phyloP scores from a whole-genome alignment of 2,888 invertebrate genomes.

The Proisotoma minuta region DNA sequence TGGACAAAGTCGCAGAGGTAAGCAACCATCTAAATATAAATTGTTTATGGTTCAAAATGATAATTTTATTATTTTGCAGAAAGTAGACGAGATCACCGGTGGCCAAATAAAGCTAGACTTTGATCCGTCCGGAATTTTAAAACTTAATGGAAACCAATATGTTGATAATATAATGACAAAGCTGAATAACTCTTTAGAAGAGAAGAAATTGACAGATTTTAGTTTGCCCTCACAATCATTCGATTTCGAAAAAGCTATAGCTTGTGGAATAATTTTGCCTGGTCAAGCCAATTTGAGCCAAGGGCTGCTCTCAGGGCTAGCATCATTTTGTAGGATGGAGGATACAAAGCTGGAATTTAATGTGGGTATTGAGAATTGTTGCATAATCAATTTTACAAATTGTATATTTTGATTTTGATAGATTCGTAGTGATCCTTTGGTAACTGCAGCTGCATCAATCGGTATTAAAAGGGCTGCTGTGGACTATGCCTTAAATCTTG shows the following conservation, averaged over 20 bases:
- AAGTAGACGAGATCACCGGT: not conserved
- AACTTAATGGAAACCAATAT: not conserved
- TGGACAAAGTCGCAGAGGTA: constrained; percentile 1
- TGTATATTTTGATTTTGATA: not conserved
- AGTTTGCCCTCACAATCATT: not conserved
- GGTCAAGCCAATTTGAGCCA: not conserved
- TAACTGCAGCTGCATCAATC: not conserved
- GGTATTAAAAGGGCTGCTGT: not conserved
- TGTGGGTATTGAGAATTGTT: not conserved
- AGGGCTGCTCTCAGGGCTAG: not conserved
- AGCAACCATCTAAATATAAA: not conserved
- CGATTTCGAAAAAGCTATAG: constrained; percentile 1
- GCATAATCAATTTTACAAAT: not conserved
- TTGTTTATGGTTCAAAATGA: not conserved
- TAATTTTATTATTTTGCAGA: constrained; percentile 1
- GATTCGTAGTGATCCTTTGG: not conserved
- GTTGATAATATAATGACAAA: not conserved
- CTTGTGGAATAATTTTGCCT: not conserved
- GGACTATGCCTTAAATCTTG: not conserved
- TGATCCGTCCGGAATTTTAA: not conserved
- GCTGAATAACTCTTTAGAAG: not conserved
- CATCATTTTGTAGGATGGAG: constrained; percentile 3
- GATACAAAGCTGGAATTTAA: not conserved
- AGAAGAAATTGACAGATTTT: not conserved
- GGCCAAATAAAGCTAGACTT: not conserved